A percentile compares a stretch with the other conserved stretches of the same genome.
phyloP scores from a whole-genome alignment of 1,140 invertebrate species.

The Orchestia grillus region DNA sequence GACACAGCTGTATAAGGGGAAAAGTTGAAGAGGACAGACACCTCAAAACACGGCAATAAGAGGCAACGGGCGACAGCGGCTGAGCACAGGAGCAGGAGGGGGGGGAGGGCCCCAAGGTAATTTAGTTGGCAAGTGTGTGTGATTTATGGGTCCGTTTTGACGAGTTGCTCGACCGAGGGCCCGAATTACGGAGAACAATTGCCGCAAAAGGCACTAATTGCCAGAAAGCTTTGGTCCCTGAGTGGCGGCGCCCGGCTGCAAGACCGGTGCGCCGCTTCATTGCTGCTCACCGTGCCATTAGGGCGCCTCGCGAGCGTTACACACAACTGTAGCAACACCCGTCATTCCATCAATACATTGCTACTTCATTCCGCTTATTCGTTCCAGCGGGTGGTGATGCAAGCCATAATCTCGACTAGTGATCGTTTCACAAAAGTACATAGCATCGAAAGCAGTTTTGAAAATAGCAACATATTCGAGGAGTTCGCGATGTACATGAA shows the following conservation, averaged over 20 bases:
- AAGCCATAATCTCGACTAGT: background rate
- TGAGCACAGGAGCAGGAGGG: background rate
- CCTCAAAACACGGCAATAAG: background rate
- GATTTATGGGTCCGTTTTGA: conserved; percentile 53
- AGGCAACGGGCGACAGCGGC: background rate
- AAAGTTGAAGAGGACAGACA: background rate
- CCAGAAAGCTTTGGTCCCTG: conserved; percentile 13
- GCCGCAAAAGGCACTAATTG: conserved; percentile 52
- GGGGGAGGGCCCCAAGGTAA: too few relatives aligned
- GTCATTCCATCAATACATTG: background rate
- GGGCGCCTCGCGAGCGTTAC: background rate
- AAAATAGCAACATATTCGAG: background rate
- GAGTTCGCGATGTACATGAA: background rate
- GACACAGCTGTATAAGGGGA: too few relatives aligned
- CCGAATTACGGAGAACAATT: conserved; percentile 48
- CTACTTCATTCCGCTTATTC: background rate
- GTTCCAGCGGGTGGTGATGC: background rate
- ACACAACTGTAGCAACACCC: background rate
- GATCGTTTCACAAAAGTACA: background rate
- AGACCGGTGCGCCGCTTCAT: background rate
- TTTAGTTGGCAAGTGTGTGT: conserved; percentile 53
- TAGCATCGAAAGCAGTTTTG: background rate
- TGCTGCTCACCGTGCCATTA: background rate
- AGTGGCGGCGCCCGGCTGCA: background rate
- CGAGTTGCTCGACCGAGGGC: conserved; percentile 48